Evolutionary conservation across 2,888 invertebrate genomes (phyloP), one percentile per base, ranked within the genome.

Genomic region (Sussaba pulchella): DNA sequence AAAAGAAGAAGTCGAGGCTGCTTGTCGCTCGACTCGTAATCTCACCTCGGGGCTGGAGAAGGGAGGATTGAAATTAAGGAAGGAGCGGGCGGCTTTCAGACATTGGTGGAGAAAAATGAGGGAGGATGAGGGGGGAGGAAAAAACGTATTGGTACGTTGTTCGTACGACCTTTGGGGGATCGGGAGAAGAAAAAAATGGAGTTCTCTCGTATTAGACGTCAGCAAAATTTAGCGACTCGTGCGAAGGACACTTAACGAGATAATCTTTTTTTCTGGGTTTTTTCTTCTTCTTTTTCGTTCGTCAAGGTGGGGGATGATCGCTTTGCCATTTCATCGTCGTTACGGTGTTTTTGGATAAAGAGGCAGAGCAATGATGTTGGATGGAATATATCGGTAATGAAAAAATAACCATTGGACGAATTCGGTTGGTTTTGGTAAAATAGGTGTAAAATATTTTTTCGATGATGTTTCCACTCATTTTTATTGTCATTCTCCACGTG

Each of bases 201-300:
- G 9, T 1, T 31, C 26, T 39, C 19, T 17, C 36, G 3, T 31
- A 12, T 17, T 19, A 17, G 39, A 1, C 19, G 31, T 69, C 70
- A 54, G 59, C 14, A 19, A 57, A 21, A 26, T 26, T 17, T 43
- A 41, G 26, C 24, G 21, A n/a, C 36, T 12, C 31, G 54, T 43
- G 10, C 12, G 71, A n/a, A 10, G 63, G 21, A 57, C 41, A 73
- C 14, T 47, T 47, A 12, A 45, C 43, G 3, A 54, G 45, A 31
- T 39, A 31, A 57, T 77, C 24, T 66, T 47, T 17, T 39, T 31
- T 57, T n/a, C 41, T 66, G 64, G 43, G 0, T 66, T 21, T 67
- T 36, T 50, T 36, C 10, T 50, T 41, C 36, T 1, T 12, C 19
- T 17, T 36, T 9, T 39, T 19, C 36, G n/a, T n/a, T 26, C n/a